These are phyloP conservation scores for Acronicta alni DNA, from an alignment of 2,888 invertebrate genomes.

Conservation along the genomic window DNA sequence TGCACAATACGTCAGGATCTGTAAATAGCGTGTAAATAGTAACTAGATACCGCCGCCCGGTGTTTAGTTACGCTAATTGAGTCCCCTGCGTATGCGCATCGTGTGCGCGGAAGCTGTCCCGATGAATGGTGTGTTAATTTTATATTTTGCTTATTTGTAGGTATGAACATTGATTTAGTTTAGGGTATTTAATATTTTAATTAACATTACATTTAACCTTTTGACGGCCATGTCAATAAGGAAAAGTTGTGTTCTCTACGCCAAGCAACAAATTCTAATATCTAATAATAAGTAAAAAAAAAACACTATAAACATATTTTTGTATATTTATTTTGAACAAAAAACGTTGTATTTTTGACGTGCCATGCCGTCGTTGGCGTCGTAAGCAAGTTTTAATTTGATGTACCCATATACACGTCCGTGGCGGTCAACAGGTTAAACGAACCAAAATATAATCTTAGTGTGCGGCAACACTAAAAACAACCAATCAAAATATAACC, in stretches of 20 bases:
- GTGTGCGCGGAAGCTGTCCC: slow-evolving; percentile 11
- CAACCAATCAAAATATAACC: not conserved
- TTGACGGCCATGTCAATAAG: no score
- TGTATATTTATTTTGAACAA: no score
- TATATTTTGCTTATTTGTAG: not conserved
- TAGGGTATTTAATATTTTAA: not conserved
- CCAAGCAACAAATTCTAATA: no score
- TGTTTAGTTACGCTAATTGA: slow-evolving; percentile 56
- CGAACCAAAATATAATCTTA: not conserved
- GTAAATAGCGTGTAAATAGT: slow-evolving; percentile 55
- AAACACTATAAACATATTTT: no score
- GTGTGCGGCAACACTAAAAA: slow-evolving; percentile 1
- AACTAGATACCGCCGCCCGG: slow-evolving; percentile 33
- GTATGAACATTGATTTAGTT: not conserved
- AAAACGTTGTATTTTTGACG: no score
- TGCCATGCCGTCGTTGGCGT: no score
- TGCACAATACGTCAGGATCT: slow-evolving; percentile 26
- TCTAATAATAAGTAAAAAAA: no score
- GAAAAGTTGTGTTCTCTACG: no score
- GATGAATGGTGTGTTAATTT: not conserved
- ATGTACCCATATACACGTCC: no score
- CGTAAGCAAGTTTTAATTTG: no score
- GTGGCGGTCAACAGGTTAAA: no score
- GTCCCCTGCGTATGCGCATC: slow-evolving; percentile 16
- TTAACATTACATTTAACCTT: no score